Evolutionary conservation across 2,113 vertebrate genomes (phyloP), one percentile per base, ranked within the genome.

Genomic region (Indicator indicator): DNA sequence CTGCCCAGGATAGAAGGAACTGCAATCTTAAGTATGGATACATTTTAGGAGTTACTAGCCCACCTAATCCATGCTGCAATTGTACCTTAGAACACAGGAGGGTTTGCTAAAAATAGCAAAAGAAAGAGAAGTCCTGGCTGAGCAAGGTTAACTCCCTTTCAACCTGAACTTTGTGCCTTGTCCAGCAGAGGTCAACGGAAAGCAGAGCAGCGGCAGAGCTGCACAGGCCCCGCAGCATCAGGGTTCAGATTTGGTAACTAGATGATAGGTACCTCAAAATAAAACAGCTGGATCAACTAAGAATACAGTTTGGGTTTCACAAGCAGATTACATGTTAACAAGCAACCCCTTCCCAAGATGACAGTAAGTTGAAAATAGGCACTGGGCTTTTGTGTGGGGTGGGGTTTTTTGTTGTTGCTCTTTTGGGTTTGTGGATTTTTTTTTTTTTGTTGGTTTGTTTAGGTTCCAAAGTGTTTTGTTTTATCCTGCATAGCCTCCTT

Each of bases 291-390:
- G 60, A 12, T 9, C 52, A 20, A n/a, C 7, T 9, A 44, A 4
- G 26, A 9, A 32, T 44, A 71, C 6, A n/a, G 24, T 32, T 58
- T 33, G n/a, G 44, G 23, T 44, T 72, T 89, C 63, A n/a, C 87
- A 76, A 77, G 46, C 11, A 58, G 33, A 40, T 52, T 24, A 30
- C 2, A 13, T 72, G 12, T 52, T 74, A 70, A 84, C 38, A 52
- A 44, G 5, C 3, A 71, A 58, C 0, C 0, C 54, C 65, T 71
- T 68, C 20, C 56, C 60, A 21, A 64, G 9, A 21, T 9, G 4
- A 50, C 1, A 38, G 58, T 42, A 62, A 17, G 44, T 71, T 16
- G 42, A 67, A 85, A 64, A 77, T 4, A 62, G 40, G 3, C 48
- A 12, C 2, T 16, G 42, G 42, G 42, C 15, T 14, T 44, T 14